Percentiles rank a stretch among this genome's conserved stretches.
Conservation (phyloP, 2,797 vertebrate species). For the Tadarida brasiliensis region DNA sequence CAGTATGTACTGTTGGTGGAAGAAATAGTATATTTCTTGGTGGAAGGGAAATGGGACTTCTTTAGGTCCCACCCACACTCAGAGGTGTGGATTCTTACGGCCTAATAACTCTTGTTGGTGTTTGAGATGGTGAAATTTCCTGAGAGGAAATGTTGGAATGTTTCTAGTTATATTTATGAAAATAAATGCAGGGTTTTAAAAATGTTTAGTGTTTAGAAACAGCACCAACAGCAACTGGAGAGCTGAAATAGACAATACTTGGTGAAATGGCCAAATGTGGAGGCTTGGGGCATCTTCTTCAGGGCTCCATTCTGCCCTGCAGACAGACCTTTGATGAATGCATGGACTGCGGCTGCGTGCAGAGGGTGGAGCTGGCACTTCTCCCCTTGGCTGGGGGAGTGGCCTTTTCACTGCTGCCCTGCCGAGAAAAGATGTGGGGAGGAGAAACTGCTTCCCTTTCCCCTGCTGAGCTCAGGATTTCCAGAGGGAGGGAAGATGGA, state of each 20-base stretch:
- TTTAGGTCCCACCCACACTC: not conserved
- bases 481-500: not conserved
- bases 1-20: not conserved
- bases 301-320: not conserved
- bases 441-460: not conserved
- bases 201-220: not conserved
- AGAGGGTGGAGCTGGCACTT: not conserved
- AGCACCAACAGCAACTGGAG: not conserved
- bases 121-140: not conserved
- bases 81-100: not conserved
- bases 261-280: not conserved
- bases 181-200: not conserved
- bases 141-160: not conserved
- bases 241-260: not conserved
- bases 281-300: not conserved
- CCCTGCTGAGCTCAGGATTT: not conserved
- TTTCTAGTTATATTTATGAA: slow-evolving; percentile 36
- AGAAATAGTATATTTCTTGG: not conserved
- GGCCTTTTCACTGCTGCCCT: not conserved
- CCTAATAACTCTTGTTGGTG: not conserved
- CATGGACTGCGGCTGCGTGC: accelerated
- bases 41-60: slow-evolving; percentile 6
- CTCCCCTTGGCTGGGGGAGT: not conserved
- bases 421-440: not conserved
- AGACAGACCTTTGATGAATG: not conserved